phyloP scores from a whole-genome alignment of 2,888 invertebrate genomes.

The Orthosia incerta region DNA sequence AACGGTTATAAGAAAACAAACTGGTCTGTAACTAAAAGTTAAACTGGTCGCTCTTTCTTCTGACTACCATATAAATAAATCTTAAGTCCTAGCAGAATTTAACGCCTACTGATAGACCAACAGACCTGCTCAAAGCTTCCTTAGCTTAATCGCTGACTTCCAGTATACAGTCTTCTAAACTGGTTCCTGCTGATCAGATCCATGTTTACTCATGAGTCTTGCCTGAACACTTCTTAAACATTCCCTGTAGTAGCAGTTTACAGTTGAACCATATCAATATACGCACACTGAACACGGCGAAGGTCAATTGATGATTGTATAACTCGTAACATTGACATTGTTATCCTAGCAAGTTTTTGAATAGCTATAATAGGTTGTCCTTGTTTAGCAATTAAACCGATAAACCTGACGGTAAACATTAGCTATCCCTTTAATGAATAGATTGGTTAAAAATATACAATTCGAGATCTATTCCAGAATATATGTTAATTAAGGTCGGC shows the following conservation, averaged over 20 bases:
- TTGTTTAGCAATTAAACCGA: constrained; percentile 19
- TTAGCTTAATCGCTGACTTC: neutral
- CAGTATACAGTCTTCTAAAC: neutral
- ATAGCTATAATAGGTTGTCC: constrained; percentile 30
- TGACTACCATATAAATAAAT: neutral
- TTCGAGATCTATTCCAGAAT: neutral
- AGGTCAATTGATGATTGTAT: constrained; percentile 61
- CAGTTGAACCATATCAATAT: constrained; percentile 44
- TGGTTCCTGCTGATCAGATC: neutral
- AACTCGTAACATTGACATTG: constrained; percentile 66
- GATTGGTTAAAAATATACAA: neutral
- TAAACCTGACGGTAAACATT: neutral
- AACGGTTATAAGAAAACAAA: constrained; percentile 14
- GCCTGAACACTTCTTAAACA: neutral
- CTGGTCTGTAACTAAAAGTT: neutral
- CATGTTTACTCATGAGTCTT: neutral
- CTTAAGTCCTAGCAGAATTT: neutral
- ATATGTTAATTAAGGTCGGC: too few relatives aligned
- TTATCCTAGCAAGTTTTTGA: constrained; percentile 40
- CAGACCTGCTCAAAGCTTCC: neutral
- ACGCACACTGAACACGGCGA: constrained; percentile 32
- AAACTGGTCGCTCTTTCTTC: neutral
- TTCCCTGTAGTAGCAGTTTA: constrained; percentile 8
- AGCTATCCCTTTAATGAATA: neutral
- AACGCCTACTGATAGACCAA: neutral